Conservation (phyloP, 2,113 vertebrate genomes). For the Tinamus guttatus region DNA sequence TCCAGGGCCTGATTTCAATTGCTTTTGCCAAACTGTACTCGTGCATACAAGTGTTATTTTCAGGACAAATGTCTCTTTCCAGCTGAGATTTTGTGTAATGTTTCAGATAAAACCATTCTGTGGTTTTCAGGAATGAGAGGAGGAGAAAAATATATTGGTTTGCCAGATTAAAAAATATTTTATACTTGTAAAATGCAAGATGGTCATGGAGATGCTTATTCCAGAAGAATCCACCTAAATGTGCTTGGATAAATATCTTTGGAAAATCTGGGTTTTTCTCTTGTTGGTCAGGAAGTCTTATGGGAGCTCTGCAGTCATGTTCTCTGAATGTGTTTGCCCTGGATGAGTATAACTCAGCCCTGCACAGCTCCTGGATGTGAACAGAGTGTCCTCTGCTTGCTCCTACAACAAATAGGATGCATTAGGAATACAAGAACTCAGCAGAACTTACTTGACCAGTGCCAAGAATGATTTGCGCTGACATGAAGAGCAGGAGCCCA, state of each 20-base stretch:
- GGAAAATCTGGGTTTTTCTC: neutral
- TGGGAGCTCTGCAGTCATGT: neutral
- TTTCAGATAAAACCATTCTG: neutral
- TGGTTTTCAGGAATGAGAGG: neutral
- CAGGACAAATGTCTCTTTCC: neutral
- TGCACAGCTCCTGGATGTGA: neutral
- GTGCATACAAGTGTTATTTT: neutral
- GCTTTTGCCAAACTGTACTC: conserved; percentile 10
- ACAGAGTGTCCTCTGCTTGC: neutral
- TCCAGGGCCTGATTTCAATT: neutral
- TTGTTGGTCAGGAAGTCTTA: neutral
- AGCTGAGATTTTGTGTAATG: neutral
- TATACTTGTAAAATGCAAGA: neutral
- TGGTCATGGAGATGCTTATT: neutral
- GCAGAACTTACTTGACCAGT: neutral
- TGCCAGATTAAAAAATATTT: neutral
- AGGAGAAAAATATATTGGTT: neutral
- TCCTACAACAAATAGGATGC: neutral
- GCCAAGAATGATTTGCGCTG: neutral
- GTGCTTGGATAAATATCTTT: neutral
- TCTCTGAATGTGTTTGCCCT: neutral
- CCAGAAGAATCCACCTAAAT: neutral
- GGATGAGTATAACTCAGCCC: neutral
- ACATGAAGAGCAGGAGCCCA: neutral
- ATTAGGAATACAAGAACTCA: neutral